Conservation (phyloP, 1,140 invertebrate species). For the Drosophila simulans region DNA sequence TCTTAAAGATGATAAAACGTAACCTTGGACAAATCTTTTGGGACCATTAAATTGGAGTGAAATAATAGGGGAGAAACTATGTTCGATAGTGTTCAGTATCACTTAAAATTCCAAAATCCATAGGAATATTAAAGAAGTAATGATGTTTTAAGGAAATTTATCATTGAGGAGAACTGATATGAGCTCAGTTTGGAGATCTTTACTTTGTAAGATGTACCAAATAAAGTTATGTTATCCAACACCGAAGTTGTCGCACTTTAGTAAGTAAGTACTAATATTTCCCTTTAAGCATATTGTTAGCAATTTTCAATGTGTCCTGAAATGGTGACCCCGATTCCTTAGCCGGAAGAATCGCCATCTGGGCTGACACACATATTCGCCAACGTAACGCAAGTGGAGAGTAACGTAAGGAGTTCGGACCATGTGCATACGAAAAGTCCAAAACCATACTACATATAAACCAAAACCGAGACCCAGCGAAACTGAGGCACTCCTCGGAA, state of each 20-base stretch:
- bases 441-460: background rate
- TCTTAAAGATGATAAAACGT: background rate
- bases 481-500: slow-evolving; percentile 58
- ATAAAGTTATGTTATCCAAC: background rate
- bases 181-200: too few relatives aligned
- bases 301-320: background rate
- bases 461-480: slow-evolving; percentile 4
- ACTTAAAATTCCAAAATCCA: too few relatives aligned
- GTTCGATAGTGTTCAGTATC: too few relatives aligned
- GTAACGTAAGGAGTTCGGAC: slow-evolving; percentile 24
- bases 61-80: too few relatives aligned
- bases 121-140: too few relatives aligned
- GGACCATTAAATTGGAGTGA: too few relatives aligned
- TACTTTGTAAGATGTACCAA: too few relatives aligned
- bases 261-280: background rate
- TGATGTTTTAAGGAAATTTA: too few relatives aligned
- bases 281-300: background rate
- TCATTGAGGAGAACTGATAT: too few relatives aligned
- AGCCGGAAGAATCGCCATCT: slow-evolving; percentile 1
- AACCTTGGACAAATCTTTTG: too few relatives aligned
- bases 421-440: slow-evolving; percentile 9
- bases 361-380: slow-evolving; percentile 44
- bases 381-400: slow-evolving; percentile 18
- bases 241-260: slow-evolving; percentile 1
- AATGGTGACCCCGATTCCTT: slow-evolving; percentile 16